Base-by-base conservation (phyloP, 2,113 vertebrate species). In the Gavia stellata region DNA sequence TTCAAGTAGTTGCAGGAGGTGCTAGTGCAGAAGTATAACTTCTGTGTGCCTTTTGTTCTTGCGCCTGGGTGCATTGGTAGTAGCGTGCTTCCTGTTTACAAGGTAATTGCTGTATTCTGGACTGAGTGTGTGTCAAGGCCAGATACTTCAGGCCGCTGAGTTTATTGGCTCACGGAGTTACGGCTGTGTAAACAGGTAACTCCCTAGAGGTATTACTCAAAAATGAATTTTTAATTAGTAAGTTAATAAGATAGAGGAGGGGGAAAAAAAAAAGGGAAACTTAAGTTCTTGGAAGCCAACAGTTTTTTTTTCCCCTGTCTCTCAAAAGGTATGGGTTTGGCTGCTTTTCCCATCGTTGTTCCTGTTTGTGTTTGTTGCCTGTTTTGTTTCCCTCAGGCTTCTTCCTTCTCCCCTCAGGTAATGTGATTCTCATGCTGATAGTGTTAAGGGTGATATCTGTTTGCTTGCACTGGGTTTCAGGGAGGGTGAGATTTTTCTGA, bases 101-200 rank as follows among this genome's bases (percentile, higher is more conserved):
- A n/a, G 25, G 29, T 65, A 74, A 70, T 77, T 68, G 47, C 70
- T 82, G 31, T 91, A 1, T 61, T 67, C 90, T 90, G 81, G 58
- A 18, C 45, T 15, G 55, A 66, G 36, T 38, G 28, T 91, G 61
- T 89, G 81, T 61, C 79, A 85, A 67, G 70, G 78, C 68, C 52
- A 56, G 12, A 52, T 55, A 72, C 88, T 92, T 71, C 70, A 49
- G 78, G 79, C 63, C 14, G 4, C 67, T 53, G 88, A 91, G 71
- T 83, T 94, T 88, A 92, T 34, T 96, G 75, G 92, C 74, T 93
- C 62, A 62, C 0, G 0, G 36, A 71, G 23, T 91, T 92, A 77
- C 82, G 88, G 80, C 71, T 90, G 33, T 90, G 79, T 93, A 96
- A 96, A 96, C 84, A 93, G 93, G 93, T 93, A 96, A 77, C 85